A percentile compares a stretch with the other conserved stretches of the same genome.
These are phyloP conservation scores for Phenganax stokvisi DNA, from an alignment of 92 coral and sea anemone species.

Conservation along the genomic window DNA sequence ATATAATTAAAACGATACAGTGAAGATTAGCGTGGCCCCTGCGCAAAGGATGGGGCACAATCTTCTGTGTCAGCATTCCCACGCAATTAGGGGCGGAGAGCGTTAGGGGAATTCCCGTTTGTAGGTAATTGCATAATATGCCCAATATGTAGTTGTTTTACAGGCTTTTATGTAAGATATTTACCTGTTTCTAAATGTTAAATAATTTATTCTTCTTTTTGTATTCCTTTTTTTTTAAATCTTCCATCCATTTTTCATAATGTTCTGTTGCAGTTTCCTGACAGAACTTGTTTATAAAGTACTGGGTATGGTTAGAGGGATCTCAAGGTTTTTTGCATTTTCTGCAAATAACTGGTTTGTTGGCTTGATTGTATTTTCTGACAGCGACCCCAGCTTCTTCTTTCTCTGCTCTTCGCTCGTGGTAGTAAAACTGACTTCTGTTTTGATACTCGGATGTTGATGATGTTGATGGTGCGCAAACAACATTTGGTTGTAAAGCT, in stretches of 20 bases:
- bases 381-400: not conserved
- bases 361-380: not conserved
- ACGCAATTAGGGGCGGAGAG: conserved; percentile 6
- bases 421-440: not conserved
- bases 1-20: conserved; percentile 48
- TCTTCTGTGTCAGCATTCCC: conserved; percentile 12
- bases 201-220: not conserved
- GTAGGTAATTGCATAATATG: not conserved
- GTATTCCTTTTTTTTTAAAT: conserved; percentile 6
- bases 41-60: conserved; percentile 37
- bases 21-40: conserved; percentile 55
- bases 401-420: not conserved
- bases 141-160: not conserved
- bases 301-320: not conserved
- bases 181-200: too few relatives aligned
- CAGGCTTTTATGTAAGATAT: not conserved
- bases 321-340: not conserved
- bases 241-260: conserved; percentile 43
- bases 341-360: not conserved
- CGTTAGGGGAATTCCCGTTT: conserved; percentile 1
- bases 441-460: not conserved
- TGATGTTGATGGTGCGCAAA: too few relatives aligned
- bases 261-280: not conserved
- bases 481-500: too few relatives aligned
- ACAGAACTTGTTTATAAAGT: conserved; percentile 30